These are phyloP conservation scores for Cremastobaeus sp. DNA, from an alignment of 2,888 invertebrate species.

Conservation along the genomic window DNA sequence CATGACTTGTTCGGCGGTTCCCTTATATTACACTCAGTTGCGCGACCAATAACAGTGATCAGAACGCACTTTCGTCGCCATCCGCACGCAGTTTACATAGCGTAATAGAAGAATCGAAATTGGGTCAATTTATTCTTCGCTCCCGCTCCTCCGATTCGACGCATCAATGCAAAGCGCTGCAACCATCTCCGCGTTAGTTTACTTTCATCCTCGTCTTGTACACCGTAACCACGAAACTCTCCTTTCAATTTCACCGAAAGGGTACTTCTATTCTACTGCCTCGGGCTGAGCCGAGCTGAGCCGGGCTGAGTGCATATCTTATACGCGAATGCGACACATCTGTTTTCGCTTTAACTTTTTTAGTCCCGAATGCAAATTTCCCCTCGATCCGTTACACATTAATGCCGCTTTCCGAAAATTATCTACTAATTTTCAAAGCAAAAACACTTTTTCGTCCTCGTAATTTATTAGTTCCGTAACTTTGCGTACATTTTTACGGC, in stretches of 20 bases:
- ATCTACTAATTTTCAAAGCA: too few relatives aligned
- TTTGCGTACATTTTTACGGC: too few relatives aligned
- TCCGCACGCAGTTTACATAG: too few relatives aligned
- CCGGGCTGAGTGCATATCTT: too few relatives aligned
- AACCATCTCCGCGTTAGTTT: constrained; percentile 42
- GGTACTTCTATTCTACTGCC: constrained; percentile 34
- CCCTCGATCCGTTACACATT: too few relatives aligned
- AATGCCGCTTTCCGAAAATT: too few relatives aligned
- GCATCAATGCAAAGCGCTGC: constrained; percentile 2
- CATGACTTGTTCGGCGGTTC: too few relatives aligned
- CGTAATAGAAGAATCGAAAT: constrained; percentile 65
- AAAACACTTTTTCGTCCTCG: too few relatives aligned
- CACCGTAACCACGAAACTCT: constrained; percentile 26
- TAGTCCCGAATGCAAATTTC: constrained; percentile 16
- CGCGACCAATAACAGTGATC: constrained; percentile 35
- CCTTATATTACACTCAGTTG: constrained; percentile 37
- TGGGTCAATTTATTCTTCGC: constrained; percentile 73
- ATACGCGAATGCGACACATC: constrained; percentile 1
- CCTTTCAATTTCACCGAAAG: constrained; percentile 33
- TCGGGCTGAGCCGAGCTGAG: constrained; percentile 2
- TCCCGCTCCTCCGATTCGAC: constrained; percentile 48
- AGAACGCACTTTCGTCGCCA: constrained; percentile 20
- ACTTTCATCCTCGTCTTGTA: constrained; percentile 16
- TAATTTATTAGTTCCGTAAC: too few relatives aligned
- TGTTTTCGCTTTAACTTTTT: neutral